Conservation (phyloP, 2,113 vertebrate genomes). For the Tor tambroides region DNA sequence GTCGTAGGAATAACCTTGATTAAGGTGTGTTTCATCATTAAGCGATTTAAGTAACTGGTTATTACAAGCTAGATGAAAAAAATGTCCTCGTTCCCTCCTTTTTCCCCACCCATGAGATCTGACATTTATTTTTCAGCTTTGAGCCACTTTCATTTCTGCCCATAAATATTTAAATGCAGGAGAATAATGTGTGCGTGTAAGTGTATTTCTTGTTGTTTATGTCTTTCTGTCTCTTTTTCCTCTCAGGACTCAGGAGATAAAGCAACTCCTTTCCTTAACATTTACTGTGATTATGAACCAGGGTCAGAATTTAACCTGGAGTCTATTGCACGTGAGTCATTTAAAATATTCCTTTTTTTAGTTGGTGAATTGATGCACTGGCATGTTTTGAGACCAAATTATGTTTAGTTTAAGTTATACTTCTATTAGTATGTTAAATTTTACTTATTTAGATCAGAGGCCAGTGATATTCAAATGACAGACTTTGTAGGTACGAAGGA, state of each 20-base stretch:
- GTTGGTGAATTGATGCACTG: not conserved
- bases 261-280: slow-evolving; percentile 91
- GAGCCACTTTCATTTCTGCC: not conserved
- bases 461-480: too few relatives aligned
- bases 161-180: too few relatives aligned
- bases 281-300: slow-evolving; percentile 94
- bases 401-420: not conserved
- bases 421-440: not conserved
- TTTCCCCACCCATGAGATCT: not conserved
- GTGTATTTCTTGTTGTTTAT: not conserved
- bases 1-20: slow-evolving; percentile 94
- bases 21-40: slow-evolving; percentile 78
- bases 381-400: not conserved
- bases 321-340: slow-evolving; percentile 87
- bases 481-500: not conserved
- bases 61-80: not conserved
- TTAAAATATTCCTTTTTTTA: not conserved
- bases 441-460: not conserved
- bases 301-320: slow-evolving; percentile 93
- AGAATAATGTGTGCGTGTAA: not conserved
- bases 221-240: not conserved
- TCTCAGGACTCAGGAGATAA: slow-evolving; percentile 90
- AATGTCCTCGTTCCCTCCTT: too few relatives aligned
- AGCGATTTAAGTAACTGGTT: not conserved
- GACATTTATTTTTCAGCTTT: not conserved